Percentiles rank a stretch among this genome's conserved stretches.
phyloP scores from a whole-genome alignment of 2,797 vertebrate species.

The Phataginus tetradactyla region DNA sequence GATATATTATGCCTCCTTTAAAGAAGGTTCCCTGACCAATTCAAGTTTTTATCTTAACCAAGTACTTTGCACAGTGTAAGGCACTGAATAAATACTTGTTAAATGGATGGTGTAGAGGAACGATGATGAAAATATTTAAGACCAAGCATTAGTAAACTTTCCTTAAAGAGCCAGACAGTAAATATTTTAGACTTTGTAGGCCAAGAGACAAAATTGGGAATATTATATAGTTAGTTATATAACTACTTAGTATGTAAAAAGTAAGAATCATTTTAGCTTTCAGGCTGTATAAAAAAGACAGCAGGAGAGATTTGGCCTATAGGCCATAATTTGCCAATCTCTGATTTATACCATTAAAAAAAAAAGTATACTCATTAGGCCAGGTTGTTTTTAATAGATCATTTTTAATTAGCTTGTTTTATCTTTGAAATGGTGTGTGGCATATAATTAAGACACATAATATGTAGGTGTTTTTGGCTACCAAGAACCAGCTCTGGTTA shows the following conservation, averaged over 20 bases:
- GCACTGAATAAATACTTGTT: not conserved
- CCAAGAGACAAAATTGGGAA: not conserved
- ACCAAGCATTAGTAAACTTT: not conserved
- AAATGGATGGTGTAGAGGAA: not conserved
- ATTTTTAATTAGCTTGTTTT: conserved; percentile 15
- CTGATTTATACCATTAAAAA: not conserved
- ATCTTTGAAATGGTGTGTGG: not conserved
- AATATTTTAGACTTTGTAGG: not conserved
- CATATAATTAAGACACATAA: not conserved
- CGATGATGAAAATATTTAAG: not conserved
- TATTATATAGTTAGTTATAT: not conserved
- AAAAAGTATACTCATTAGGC: not conserved
- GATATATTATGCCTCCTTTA: not conserved
- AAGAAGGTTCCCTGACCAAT: not conserved
- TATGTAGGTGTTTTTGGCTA: not conserved
- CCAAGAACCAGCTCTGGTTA: not conserved
- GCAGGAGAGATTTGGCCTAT: not conserved
- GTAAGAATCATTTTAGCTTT: not conserved
- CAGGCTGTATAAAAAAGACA: not conserved
- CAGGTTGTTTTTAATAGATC: not conserved
- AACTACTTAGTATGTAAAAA: not conserved
- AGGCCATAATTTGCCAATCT: not conserved
- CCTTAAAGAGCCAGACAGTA: not conserved
- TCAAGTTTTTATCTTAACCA: conserved; percentile 16
- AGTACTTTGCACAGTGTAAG: conserved; percentile 10